These are phyloP conservation scores for Xanthostigma xanthostigma DNA, from an alignment of 2,888 invertebrate genomes.

Conservation along the genomic window DNA sequence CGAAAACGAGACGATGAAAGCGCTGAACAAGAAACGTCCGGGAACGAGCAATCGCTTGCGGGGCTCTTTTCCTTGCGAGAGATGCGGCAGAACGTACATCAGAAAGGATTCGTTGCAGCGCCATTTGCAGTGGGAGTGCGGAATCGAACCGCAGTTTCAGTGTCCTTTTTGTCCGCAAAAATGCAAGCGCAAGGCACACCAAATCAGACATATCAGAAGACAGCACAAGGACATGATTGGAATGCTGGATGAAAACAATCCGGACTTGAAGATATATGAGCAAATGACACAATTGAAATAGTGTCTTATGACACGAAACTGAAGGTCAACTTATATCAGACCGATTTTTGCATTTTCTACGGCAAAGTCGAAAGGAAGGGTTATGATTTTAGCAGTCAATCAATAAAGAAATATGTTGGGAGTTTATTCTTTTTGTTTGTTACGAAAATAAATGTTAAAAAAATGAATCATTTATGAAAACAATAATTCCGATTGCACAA, in stretches of 20 bases:
- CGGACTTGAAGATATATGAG: constrained; percentile 18
- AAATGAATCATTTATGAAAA: too few species aligned
- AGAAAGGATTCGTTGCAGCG: constrained; percentile 63
- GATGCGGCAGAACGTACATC: constrained; percentile 66
- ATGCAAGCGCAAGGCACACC: constrained; percentile 49
- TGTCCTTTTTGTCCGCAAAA: constrained; percentile 54
- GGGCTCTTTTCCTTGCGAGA: constrained; percentile 40
- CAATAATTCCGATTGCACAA: too few species aligned
- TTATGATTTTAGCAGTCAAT: too few species aligned
- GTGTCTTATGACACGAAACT: too few species aligned
- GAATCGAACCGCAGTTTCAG: constrained; percentile 52
- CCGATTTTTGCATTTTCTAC: too few species aligned
- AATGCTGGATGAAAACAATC: constrained; percentile 30
- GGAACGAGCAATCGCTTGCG: constrained; percentile 21
- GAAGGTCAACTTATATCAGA: too few species aligned
- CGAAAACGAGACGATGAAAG: too few species aligned
- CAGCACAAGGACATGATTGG: constrained; percentile 36
- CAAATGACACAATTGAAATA: neutral
- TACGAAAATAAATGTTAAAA: too few species aligned
- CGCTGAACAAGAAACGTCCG: too few species aligned
- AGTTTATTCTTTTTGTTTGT: too few species aligned
- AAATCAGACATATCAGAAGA: constrained; percentile 36
- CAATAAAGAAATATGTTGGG: too few species aligned
- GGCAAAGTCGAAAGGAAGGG: too few species aligned
- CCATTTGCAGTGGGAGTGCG: constrained; percentile 64